Base-by-base conservation (phyloP, 2,797 vertebrate genomes). In the Tiaroga cobitis region DNA sequence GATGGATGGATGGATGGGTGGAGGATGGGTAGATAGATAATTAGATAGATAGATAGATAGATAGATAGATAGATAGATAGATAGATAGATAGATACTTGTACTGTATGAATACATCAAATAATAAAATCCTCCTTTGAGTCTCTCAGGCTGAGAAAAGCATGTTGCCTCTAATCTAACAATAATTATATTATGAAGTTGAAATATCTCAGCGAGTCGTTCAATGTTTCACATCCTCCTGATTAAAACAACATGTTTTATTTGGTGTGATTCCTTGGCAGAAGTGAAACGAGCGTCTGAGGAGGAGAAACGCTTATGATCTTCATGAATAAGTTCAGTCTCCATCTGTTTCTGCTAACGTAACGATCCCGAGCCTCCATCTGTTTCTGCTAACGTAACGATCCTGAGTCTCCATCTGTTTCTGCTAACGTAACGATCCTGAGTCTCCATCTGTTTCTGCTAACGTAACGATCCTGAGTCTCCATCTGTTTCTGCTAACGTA, bases 191-290 rank as follows among this genome's bases (percentile, higher is more conserved):
- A 94, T 93, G 89, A 92, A 90, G 86, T 75, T 84, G 81, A 84
- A 78, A 90, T 89, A 70, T 18, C 76, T 81, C 85, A 90, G 87
- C 84, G 89, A 92, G 90, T 91, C 88, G 89, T 88, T 91, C 81
- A 87, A 84, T 91, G 87, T 91, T 63, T 26, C 85, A 88, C 85
- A 89, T 91, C 92, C 89, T 90, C 89, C 92, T 91, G 90, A 93
- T 91, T 92, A 92, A 92, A 92, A 90, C 87, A 83, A 87, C 79
- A 90, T 80, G 63, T 43, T 73, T 24, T 90, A 90, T 91, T 91
- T 90, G 89, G 86, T 88, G 87, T 85, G 89, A 92, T 90, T 82
- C 61, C 87, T 90, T 90, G 87, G 41, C 70, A 74, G 49, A 70
- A 61, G 59, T 5, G 13, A 13, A 24, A n/a, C 1, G 59, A 92